Conservation (phyloP, 2,113 vertebrate species). For the Trematocara marginatum region DNA sequence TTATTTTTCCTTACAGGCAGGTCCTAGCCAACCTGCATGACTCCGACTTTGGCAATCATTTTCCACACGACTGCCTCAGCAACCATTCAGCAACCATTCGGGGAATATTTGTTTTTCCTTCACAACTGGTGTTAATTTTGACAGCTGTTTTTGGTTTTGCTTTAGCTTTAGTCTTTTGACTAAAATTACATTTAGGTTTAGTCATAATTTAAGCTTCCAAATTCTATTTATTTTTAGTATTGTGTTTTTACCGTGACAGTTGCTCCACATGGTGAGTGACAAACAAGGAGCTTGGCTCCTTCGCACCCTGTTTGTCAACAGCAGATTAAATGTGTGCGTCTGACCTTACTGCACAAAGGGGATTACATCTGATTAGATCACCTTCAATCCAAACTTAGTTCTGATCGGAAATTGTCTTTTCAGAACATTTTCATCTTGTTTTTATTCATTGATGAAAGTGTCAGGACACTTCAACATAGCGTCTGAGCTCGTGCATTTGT, state of each 20-base stretch:
- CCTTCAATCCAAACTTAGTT: background rate
- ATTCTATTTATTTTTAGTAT: background rate
- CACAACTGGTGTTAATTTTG: background rate
- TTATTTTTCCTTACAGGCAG: background rate
- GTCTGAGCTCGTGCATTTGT: background rate
- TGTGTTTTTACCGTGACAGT: background rate
- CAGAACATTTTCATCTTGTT: background rate
- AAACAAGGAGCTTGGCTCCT: background rate
- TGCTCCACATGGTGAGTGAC: background rate
- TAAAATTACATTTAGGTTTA: background rate
- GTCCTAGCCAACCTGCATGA: background rate
- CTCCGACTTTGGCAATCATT: background rate
- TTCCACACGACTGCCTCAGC: background rate
- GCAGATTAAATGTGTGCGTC: background rate
- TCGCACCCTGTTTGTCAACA: background rate
- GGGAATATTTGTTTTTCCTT: background rate
- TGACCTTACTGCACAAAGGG: background rate
- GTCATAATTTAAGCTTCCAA: background rate
- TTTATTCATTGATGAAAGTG: background rate
- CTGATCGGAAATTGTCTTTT: background rate
- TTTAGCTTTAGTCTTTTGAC: background rate
- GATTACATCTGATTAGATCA: background rate
- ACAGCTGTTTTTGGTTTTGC: background rate
- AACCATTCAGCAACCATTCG: background rate
- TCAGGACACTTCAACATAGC: background rate